Evolutionary conservation across 2,888 invertebrate species (phyloP).

Genomic region (Conus canariensis): DNA sequence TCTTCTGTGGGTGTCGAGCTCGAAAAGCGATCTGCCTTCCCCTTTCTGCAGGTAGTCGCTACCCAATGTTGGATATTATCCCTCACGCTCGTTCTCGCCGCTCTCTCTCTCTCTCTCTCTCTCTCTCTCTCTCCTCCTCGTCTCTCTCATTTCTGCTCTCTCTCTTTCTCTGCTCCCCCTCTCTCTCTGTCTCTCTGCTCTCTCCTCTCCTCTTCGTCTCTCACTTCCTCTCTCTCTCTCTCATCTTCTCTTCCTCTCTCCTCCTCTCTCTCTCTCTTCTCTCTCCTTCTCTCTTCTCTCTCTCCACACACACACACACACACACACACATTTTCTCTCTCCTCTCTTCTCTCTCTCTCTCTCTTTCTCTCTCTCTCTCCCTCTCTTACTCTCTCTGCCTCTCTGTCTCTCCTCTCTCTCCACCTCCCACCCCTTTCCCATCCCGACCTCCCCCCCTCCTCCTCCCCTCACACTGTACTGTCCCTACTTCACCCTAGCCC

Average conservation of each 20-base stretch:
- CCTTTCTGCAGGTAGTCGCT: background rate
- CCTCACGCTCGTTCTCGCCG: background rate
- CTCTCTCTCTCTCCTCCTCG: background rate
- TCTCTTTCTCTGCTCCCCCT: background rate
- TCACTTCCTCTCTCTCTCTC: background rate
- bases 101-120: no score
- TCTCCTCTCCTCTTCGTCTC: background rate
- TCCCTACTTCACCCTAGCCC: no score
- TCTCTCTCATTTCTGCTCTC: background rate
- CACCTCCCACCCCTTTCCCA: no score
- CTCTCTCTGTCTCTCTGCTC: no score
- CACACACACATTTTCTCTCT: no score
- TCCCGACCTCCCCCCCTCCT: no score
- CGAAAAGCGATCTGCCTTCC: background rate
- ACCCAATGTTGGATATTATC: conserved; percentile 13
- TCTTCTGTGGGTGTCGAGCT: background rate
- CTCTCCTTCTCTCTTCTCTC: no score
- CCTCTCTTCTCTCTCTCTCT: background rate
- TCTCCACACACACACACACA: no score
- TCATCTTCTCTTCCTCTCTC: background rate
- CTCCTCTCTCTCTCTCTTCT: no score
- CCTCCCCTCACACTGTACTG: background rate
- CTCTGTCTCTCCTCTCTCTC: no score
- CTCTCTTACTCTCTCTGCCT: background rate
- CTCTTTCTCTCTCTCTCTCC: background rate